These are phyloP conservation scores for Chloropsis cyanopogon DNA, from an alignment of 2,113 vertebrate genomes.

Conservation along the genomic window DNA sequence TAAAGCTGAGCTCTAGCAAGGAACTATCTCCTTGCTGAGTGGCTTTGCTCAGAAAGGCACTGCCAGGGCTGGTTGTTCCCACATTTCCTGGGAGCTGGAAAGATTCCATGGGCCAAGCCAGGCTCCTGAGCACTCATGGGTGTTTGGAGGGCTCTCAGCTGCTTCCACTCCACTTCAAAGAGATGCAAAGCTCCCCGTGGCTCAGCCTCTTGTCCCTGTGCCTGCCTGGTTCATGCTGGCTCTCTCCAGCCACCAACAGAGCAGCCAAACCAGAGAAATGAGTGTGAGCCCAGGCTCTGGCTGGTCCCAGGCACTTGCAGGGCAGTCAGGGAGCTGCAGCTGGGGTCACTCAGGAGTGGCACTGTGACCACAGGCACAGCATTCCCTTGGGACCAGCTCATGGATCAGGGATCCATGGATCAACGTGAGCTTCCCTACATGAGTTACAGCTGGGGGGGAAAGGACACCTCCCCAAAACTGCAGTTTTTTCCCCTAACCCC, in stretches of 20 bases:
- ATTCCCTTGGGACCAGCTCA: background rate
- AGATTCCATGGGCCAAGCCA: background rate
- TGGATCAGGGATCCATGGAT: background rate
- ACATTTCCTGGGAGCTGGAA: background rate
- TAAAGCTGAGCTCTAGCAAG: background rate
- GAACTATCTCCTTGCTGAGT: accelerated
- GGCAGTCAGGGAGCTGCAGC: background rate
- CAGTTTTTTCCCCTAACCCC: background rate
- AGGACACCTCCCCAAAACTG: background rate
- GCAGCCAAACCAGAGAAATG: background rate
- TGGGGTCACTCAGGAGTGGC: background rate
- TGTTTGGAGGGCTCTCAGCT: background rate
- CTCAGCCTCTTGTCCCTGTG: background rate
- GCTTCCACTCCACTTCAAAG: background rate
- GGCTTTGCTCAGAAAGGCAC: background rate
- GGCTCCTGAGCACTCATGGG: background rate
- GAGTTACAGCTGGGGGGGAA: background rate
- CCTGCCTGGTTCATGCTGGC: background rate
- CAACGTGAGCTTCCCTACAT: accelerated
- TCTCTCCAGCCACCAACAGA: background rate
- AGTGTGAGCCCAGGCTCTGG: background rate
- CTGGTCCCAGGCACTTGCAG: background rate
- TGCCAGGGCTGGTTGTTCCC: background rate
- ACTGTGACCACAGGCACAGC: background rate
- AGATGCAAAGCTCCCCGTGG: background rate